These are phyloP conservation scores for Leiothrix lutea DNA, from an alignment of 2,113 vertebrate species.

Conservation along the genomic window DNA sequence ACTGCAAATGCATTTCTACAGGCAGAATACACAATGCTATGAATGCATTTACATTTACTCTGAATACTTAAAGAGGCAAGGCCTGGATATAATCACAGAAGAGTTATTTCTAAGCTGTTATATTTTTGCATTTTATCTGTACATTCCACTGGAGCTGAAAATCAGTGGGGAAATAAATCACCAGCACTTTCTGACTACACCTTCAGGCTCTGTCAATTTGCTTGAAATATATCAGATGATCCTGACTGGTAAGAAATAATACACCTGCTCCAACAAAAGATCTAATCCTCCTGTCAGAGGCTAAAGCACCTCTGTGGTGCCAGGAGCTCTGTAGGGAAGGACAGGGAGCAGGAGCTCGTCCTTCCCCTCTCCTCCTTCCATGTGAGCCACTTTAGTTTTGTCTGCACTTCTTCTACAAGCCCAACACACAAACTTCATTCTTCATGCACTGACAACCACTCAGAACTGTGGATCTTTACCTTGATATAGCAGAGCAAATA, in stretches of 20 bases:
- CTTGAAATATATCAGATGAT: neutral
- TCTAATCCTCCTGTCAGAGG: neutral
- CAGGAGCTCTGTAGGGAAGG: neutral
- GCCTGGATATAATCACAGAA: neutral
- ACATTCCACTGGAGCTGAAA: neutral
- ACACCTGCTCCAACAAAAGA: neutral
- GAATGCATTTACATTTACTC: constrained; percentile 49
- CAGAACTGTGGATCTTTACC: neutral
- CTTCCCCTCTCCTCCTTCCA: neutral
- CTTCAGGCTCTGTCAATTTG: neutral
- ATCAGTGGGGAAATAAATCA: neutral
- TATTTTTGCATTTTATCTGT: neutral
- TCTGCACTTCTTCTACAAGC: neutral
- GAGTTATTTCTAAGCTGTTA: neutral
- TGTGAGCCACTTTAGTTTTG: neutral
- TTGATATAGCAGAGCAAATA: neutral
- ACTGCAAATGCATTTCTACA: neutral
- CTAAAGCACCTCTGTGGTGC: rapidly evolving
- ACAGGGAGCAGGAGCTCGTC: neutral
- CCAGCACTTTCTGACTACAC: neutral
- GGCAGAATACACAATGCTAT: neutral
- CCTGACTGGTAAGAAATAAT: neutral
- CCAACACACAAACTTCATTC: neutral
- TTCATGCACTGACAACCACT: neutral
- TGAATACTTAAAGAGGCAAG: constrained; percentile 37